Base-by-base conservation (phyloP, 2,797 vertebrate genomes). In the Pseudochirops cupreus region DNA sequence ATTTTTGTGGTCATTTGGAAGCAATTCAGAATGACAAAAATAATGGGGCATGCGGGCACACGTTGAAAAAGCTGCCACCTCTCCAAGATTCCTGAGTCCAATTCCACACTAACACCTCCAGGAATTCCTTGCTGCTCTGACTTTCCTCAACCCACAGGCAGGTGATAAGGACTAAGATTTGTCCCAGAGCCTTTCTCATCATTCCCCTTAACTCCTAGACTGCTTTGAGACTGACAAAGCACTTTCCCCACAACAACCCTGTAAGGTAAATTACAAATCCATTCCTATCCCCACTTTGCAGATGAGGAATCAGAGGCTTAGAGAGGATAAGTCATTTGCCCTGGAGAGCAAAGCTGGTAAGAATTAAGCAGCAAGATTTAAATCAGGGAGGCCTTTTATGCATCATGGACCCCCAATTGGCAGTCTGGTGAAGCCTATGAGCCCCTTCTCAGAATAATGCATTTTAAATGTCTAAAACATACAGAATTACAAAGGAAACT, bases 21-120 rank as follows among this genome's bases (percentile, higher is more conserved):
- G 95, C 62, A 95, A 93, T 94, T 95, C 93, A 93, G 46, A 93
- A 28, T 28, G 96, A 54, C 74, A 94, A 98, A 95, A 91, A 74
- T 24, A 90, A 92, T n/a, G 92, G 67, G 67, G n/a, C 67, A 92
- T 89, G 56, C 95, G 93, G 96, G 12, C 46, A 93, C 31, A 26
- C 18, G 33, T 57, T 0, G 5, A 93, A 0, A 56, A 58, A 50
- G 56, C 52, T 50, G 33, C 74, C 39, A 82, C 18, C n/a, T 82
- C 90, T 50, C 87, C 91, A 90, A 92, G 39, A 21, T 58, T 50
- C 24, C 52, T 16, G 6, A 62, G 31, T 94, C 90, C 95, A 93
- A 96, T 24, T 90, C 67, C 57, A 58, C 1, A 59, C 67, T 31
- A 54, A 12, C 74, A 29, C 31, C 55, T 56, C 50, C 3, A 0